phyloP scores from a whole-genome alignment of 2,888 invertebrate genomes.

The Polydesmus complanatus region DNA sequence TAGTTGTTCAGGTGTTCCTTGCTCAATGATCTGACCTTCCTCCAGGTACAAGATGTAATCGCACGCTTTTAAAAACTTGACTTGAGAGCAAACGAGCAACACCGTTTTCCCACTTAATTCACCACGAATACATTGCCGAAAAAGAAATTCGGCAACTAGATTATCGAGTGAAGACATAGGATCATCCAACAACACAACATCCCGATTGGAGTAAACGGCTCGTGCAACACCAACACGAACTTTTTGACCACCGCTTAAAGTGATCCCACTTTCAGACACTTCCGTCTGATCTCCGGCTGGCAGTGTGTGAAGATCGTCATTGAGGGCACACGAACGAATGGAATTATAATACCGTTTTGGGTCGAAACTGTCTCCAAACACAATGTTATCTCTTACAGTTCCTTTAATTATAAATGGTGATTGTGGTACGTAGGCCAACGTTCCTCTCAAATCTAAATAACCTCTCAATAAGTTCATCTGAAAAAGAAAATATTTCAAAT shows the following conservation, averaged over 20 bases:
- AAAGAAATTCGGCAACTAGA: slow-evolving; percentile 2
- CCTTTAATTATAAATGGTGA: slow-evolving; percentile 33
- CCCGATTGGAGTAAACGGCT: slow-evolving; percentile 36
- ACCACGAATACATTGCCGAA: slow-evolving; percentile 5
- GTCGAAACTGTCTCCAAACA: slow-evolving; percentile 30
- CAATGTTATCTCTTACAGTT: slow-evolving; percentile 29
- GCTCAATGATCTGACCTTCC: slow-evolving; percentile 41
- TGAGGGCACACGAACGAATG: slow-evolving; percentile 39
- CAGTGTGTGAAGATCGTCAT: slow-evolving; percentile 41
- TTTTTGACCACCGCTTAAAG: slow-evolving; percentile 41
- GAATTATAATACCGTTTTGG: slow-evolving; percentile 29
- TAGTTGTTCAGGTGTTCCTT: slow-evolving; percentile 41
- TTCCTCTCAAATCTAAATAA: slow-evolving; percentile 37
- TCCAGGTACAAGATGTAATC: slow-evolving; percentile 44
- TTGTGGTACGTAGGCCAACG: slow-evolving; percentile 42
- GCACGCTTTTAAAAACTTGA: slow-evolving; percentile 36
- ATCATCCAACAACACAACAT: slow-evolving; percentile 45
- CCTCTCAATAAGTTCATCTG: slow-evolving; percentile 25
- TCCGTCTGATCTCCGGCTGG: slow-evolving; percentile 45
- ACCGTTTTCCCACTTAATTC: slow-evolving; percentile 5
- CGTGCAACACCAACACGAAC: slow-evolving; percentile 42
- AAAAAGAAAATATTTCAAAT: slow-evolving; percentile 11
- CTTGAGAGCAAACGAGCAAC: background rate
- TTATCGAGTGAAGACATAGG: slow-evolving; percentile 29
- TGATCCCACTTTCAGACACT: slow-evolving; percentile 38